A percentile compares a stretch with the other conserved stretches of the same genome.
Evolutionary conservation across 2,888 invertebrate species (phyloP).

Genomic region (Dendrolimus houi): DNA sequence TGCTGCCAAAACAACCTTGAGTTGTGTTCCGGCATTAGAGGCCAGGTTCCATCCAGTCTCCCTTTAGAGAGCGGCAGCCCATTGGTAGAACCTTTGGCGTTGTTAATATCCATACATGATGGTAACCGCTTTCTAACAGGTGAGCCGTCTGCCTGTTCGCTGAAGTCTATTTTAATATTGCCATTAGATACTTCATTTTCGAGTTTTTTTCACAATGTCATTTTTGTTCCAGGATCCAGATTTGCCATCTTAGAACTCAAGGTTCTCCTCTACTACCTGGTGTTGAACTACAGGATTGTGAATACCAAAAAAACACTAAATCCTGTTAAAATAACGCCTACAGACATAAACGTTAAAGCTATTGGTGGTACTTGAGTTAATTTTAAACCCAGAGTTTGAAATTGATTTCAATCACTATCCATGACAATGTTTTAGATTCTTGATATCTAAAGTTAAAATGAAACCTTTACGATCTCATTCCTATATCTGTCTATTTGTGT

Average conservation of each 20-base stretch:
- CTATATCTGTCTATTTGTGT: too few relatives aligned
- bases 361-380: slow-evolving; percentile 9
- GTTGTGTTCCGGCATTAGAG: background rate
- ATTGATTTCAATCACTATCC: too few relatives aligned
- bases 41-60: background rate
- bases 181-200: too few relatives aligned
- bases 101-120: background rate
- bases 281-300: slow-evolving; percentile 4
- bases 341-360: slow-evolving; percentile 8
- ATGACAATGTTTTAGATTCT: too few relatives aligned
- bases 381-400: slow-evolving; percentile 5
- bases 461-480: too few relatives aligned
- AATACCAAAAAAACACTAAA: slow-evolving; percentile 3
- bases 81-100: background rate
- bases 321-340: slow-evolving; percentile 4
- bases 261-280: slow-evolving; percentile 1
- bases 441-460: too few relatives aligned
- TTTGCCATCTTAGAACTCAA: slow-evolving; percentile 5
- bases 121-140: background rate
- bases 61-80: background rate
- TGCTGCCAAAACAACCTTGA: background rate
- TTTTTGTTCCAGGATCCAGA: slow-evolving; percentile 1
- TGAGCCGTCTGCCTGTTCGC: background rate
- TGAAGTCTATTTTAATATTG: too few relatives aligned
- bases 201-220: background rate